Evolutionary conservation across 2,113 vertebrate species (phyloP), one percentile per base, ranked within the genome.

Genomic region (Cinclus mexicanus): DNA sequence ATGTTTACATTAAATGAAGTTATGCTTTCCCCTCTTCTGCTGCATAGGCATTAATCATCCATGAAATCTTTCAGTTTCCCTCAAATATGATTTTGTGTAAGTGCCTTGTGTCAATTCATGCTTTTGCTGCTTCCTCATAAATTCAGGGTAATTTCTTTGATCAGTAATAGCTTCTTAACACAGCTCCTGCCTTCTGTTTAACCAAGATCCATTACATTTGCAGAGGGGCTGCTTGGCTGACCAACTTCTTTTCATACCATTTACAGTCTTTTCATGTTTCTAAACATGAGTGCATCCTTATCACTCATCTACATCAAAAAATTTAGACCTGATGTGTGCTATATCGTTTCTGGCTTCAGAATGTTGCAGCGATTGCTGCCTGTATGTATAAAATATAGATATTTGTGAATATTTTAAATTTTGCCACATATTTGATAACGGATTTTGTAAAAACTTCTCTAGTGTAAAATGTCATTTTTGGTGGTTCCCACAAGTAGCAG

Each of bases 61-160:
- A 28, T 90, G 61, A 93, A 91, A 90, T 93, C 63, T 80, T 80
- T 68, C 41, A 0, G 0, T 70, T 95, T 91, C 47, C 49, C 49
- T 68, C 42, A 63, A 91, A 65, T 44, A 20, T 29, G 33, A 29
- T 89, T 90, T 65, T 10, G 3, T 5, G 3, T 31, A 70, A 78
- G 31, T 79, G 29, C 41, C 19, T 70, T 68, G 37, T 57, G 35
- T 83, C 52, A 90, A 22, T 88, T 89, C 29, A 22, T 71, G 29
- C 76, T 95, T 61, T 24, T 8, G 18, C 14, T 92, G 41, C 74
- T 89, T 90, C 52, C 31, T 85, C 78, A 86, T 75, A 88, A 87
- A 92, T 96, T 91, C 35, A 76, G 39, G 31, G 76, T 80, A 71
- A 89, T 88, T 92, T 96, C 49, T 87, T 61, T 91, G 55, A 77